These are phyloP conservation scores for Drosophila virilis DNA, from an alignment of 1,140 invertebrate genomes.

Conservation along the genomic window DNA sequence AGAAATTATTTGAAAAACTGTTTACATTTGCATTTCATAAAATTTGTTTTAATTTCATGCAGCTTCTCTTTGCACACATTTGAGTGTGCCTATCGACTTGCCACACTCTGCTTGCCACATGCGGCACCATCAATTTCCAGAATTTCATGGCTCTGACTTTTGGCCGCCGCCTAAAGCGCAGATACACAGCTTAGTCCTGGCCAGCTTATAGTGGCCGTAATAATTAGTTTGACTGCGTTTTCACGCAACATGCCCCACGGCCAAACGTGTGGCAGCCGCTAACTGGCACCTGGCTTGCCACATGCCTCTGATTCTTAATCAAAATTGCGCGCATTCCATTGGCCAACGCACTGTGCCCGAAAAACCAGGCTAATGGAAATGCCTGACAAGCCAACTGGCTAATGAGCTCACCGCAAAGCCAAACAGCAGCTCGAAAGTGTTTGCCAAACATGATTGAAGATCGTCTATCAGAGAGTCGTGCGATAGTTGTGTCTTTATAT, in stretches of 20 bases:
- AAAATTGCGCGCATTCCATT: constrained; percentile 43
- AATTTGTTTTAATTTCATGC: neutral
- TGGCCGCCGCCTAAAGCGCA: constrained; percentile 10
- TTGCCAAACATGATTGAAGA: too few species aligned
- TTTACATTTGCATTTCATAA: neutral
- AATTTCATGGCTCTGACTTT: constrained; percentile 32
- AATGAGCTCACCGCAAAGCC: constrained; percentile 9
- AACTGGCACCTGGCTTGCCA: constrained; percentile 8
- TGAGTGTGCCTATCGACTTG: neutral
- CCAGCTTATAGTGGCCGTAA: constrained; percentile 6
- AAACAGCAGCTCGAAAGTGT: neutral
- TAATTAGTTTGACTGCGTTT: constrained; percentile 61
- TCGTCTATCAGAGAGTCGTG: too few species aligned
- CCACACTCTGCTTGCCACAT: constrained; percentile 14
- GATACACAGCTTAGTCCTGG: constrained; percentile 17
- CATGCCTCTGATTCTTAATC: constrained; percentile 18
- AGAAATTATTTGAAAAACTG: neutral
- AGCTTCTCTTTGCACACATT: too few species aligned
- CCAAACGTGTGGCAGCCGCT: constrained; percentile 23
- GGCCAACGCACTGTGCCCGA: neutral
- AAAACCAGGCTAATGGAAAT: constrained; percentile 25
- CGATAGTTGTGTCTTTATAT: too few species aligned
- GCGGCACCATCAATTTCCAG: constrained; percentile 8
- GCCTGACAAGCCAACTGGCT: constrained; percentile 11
- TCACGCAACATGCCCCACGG: constrained; percentile 23